Evolutionary conservation across 1,140 invertebrate species (phyloP), one percentile per base, ranked within the genome.

Genomic region (Drosophila insularis): DNA sequence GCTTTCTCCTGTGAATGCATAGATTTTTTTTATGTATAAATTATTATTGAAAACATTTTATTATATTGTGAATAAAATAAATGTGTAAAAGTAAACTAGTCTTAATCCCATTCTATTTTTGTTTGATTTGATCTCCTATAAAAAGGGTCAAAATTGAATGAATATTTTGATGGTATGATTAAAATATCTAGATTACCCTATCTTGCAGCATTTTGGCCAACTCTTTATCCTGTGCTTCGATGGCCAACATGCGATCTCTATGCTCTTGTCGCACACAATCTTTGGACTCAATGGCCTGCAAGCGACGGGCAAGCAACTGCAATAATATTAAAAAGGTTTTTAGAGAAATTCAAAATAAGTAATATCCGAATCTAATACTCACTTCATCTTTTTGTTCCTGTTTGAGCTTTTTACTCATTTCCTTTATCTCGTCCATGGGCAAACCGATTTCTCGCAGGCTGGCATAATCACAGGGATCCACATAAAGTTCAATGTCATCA

Each of bases 181-280:
- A 4, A 4, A 23, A 4, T 4, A 23, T 27, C 4, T 27, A 27
- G 1, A 4, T 27, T 80, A 94, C 96, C 87, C 96, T 95, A 89
- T 98, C 97, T 91, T 99, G 97, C 43, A 99, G 93, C 90, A 98
- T 94, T 84, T 95, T 94, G 0, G 98, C 98, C 2, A 98, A 92
- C 92, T 98, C 97, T 55, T 96, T 95, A 91, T 99, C 98, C 91
- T 98, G 97, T 4, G 96, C 96, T 92, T 99, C 97, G 59, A 98
- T 97, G 7, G 97, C 97, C 68, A 96, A 94, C 82, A 95, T 65
- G 11, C 91, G 94, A 92, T 97, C 96, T 1, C 79, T 73, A 40
- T 90, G 79, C 67, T 91, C 89, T 39, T 90, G 80, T 0, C 79
- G 73, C 27, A 90, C 93, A 73, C 94, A 93, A 64, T 94, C 92